phyloP scores from a whole-genome alignment of 2,113 vertebrate species.

The Oryctolagus cuniculus region DNA sequence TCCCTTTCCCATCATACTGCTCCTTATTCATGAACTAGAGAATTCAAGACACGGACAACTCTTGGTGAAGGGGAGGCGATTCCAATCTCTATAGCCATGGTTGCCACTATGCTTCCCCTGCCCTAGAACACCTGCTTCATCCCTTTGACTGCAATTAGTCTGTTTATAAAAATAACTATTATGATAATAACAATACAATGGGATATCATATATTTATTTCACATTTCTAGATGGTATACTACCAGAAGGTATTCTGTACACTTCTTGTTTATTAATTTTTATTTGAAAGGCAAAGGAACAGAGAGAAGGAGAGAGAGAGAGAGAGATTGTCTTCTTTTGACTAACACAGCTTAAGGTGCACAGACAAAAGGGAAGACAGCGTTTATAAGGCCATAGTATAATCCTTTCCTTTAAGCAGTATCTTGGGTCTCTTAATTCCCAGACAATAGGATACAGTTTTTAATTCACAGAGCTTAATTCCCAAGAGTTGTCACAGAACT shows the following conservation, averaged over 20 bases:
- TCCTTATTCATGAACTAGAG: no score
- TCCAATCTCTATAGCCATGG: accelerated
- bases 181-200: not conserved
- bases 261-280: no score
- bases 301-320: no score
- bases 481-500: not conserved
- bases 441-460: not conserved
- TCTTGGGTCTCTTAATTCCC: not conserved
- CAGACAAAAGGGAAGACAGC: not conserved
- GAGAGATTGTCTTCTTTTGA: not conserved
- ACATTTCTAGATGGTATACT: not conserved
- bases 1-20: not conserved
- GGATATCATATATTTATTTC: not conserved
- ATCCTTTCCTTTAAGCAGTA: not conserved
- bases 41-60: not conserved
- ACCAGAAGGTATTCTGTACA: not conserved
- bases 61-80: not conserved
- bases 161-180: not conserved
- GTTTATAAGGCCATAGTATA: not conserved
- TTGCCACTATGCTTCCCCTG: not conserved
- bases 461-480: not conserved
- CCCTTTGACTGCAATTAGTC: not conserved
- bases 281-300: no score
- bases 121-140: not conserved
- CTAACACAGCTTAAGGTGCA: not conserved